Base-by-base conservation (phyloP, 2,797 vertebrate species). In the Anableps anableps region DNA sequence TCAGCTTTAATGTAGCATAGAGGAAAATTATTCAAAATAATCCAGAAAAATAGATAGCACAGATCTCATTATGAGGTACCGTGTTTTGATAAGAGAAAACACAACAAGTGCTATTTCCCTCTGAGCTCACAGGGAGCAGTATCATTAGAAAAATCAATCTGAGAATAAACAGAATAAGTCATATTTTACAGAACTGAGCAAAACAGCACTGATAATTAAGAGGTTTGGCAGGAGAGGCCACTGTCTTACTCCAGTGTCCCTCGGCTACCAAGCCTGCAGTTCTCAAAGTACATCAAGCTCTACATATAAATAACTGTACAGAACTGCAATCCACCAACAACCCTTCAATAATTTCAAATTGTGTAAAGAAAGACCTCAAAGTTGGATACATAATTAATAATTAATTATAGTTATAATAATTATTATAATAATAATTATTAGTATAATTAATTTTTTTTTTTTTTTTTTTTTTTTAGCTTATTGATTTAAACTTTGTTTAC, bases 161-260 rank as follows among this genome's bases (percentile, higher is more conserved):
- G 13, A 62, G 41, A 75, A 75, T 58, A 92, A 88, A 92, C 86
- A 86, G 88, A 92, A 93, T 92, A 89, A 93, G 89, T 92, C 83
- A 91, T 77, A 68, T 87, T 53, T 81, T 31, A 76, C 51, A 88
- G 81, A 89, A 83, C 0, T 45, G 79, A 83, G 85, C 43, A n/a
- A 80, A 89, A 83, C 82, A 23, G 85, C 62, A 29, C 74, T 86
- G 70, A 80, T 80, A 81, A 82, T 83, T 76, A 83, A 84, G 74
- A 75, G 66, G 80, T 23, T 7, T 3, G 75, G 85, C 88, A 76
- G 60, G 80, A 55, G 90, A 84, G 92, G 88, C 72, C 26, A 8
- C 31, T 34, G 55, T 3, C 43, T 48, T 21, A 70, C 85, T 78
- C 1, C 5, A 0, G 86, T 89, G 76, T 53, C 50, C 72, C 68